Base-by-base conservation (phyloP, 2,113 vertebrate genomes). In the Pedetes capensis region DNA sequence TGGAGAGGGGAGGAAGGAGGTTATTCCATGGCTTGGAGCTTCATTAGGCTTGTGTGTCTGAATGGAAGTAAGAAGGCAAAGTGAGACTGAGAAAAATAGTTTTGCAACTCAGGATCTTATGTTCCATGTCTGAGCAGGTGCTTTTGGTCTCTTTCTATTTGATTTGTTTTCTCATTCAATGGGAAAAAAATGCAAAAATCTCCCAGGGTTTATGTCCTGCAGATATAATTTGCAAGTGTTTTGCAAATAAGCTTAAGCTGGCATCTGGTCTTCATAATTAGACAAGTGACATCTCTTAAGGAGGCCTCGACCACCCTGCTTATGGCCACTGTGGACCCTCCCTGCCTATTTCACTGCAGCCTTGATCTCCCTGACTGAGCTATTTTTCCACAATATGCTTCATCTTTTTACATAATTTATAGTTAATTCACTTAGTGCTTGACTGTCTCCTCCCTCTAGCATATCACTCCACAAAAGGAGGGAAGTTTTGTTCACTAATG, bases 101-200 rank as follows among this genome's bases (percentile, higher is more conserved):
- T 91, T 92, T 75, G 18, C 86, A 64, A 80, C 42, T 80, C 94
- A 55, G 29, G 59, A 47, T 16, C 66, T 78, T 63, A 55, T 29
- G 17, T 72, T 63, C 22, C 39, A 75, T 81, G 53, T 44, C 51
- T 51, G n/a, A 80, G 49, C 10, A n/a, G n/a, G n/a, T 96, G 85
- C 74, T 93, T 79, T 27, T 34, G 29, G 32, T 94, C 4, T 79
- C n/a, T 68, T 84, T 80, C 57, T 63, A 51, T 32, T 89, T 89
- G 64, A 27, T 47, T n/a, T n/a, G n/a, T 93, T 95, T 93, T 79
- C 39, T 84, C 55, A 84, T 88, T 87, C 47, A 57, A 5, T 44
- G 18, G 69, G 74, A 82, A 74, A 82, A 84, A 94, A 81, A 42
- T 44, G 16, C 29, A 78, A 89, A 91, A 6, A 32, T 76, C 23